A percentile compares a stretch with the other conserved stretches of the same genome.
Conservation (phyloP, 2,113 vertebrate species). For the Dermatemys mawii region DNA sequence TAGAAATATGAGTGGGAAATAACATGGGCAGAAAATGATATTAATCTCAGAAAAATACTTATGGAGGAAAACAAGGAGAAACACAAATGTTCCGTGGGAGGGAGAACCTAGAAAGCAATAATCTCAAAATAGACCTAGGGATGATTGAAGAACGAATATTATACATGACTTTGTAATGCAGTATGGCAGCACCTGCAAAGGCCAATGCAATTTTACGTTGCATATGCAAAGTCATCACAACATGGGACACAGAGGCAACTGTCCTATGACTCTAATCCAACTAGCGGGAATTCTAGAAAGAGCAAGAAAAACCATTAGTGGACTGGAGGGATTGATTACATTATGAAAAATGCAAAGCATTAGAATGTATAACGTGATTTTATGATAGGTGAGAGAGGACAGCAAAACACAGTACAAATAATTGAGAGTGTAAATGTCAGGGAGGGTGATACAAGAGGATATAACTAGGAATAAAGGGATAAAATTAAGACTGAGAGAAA, state of each 20-base stretch:
- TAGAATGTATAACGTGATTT: slow-evolving; percentile 3
- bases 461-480: not conserved
- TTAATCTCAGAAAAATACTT: not conserved
- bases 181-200: not conserved
- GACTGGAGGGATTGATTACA: not conserved
- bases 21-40: not conserved
- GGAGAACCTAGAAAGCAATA: not conserved
- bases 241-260: not conserved
- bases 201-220: slow-evolving; percentile 6
- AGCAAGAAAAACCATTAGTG: not conserved
- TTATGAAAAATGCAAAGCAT: not conserved
- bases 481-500: not conserved
- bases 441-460: not conserved
- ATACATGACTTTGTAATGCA: not conserved
- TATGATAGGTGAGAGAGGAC: not conserved
- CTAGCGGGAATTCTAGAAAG: not conserved
- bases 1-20: not conserved
- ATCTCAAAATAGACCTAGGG: not conserved
- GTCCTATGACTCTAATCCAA: not conserved
- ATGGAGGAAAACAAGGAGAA: not conserved
- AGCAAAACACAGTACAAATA: not conserved
- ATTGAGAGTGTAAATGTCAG: not conserved
- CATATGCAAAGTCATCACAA: not conserved
- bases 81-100: slow-evolving; percentile 13
- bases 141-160: not conserved